Evolutionary conservation across 2,113 vertebrate species (phyloP), one percentile per base, ranked within the genome.

Genomic region (Pseudopipra pipra): DNA sequence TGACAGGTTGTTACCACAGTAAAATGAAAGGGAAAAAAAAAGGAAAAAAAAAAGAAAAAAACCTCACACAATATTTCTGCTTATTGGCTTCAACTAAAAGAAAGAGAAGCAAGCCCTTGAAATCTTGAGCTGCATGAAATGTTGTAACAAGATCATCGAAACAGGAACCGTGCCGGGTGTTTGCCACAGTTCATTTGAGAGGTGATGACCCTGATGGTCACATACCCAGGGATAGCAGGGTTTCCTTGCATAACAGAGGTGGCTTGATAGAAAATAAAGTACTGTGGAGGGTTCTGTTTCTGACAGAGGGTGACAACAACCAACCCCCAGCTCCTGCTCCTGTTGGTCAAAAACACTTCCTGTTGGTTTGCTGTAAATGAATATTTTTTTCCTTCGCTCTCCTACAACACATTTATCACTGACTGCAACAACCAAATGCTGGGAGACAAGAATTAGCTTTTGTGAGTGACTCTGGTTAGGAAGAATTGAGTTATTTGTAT

Each of bases 151-250:
- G 27, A 19, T 12, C 21, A 78, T 35, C 25, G 33, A 55, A 79
- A 71, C 0, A 1, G 4, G 23, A 72, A 4, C 23, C 0, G 0
- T 47, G 28, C 7, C 47, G 59, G 31, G 28, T 51, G 28, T 33
- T 37, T 49, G n/a, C 39, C 52, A 54, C 27, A 11, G 49, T 12
- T 56, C 8, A 8, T 35, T 63, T 83, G 46, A 75, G 30, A 78
- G 30, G 7, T 27, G 61, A 59, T 43, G 43, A 31, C 20, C 55
- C 28, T 46, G 43, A 31, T 16, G 20, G 16, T 3, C 27, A 27
- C 14, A 18, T 3, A 37, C 9, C 15, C 8, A 12, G 41, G 30
- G 56, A 23, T 2, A n/a, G 0, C 3, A 3, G 17, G 25, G 51
- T 14, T 62, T 10, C 5, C 8, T 51, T n/a, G 14, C 20, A 35